phyloP scores from a whole-genome alignment of 2,888 invertebrate genomes.

The Cosmia pyralina region DNA sequence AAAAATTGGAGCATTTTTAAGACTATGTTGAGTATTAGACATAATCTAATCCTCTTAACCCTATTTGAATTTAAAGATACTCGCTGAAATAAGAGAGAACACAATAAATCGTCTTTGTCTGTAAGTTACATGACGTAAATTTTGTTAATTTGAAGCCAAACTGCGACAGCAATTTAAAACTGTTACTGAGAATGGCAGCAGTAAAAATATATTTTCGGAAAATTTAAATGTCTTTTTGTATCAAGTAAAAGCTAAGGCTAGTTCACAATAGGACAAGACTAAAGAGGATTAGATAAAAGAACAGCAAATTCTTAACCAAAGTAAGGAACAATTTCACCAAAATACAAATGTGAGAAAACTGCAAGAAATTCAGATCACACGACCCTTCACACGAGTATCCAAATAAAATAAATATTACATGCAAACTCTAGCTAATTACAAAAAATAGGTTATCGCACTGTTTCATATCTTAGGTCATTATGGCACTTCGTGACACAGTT shows the following conservation, averaged over 20 bases:
- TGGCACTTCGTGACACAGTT: constrained; percentile 66
- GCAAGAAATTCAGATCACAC: not conserved
- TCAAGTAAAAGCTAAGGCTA: not conserved
- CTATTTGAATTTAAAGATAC: not conserved
- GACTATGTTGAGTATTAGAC: not conserved
- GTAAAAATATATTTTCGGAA: not conserved
- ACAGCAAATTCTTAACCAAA: not conserved
- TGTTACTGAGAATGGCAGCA: not conserved
- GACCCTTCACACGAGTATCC: constrained; percentile 10
- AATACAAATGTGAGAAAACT: not conserved
- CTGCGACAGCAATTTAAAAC: constrained; percentile 7
- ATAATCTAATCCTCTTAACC: not conserved
- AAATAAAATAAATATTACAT: constrained; percentile 28
- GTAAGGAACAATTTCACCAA: not conserved
- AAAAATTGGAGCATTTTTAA: not conserved
- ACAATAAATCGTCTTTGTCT: not conserved
- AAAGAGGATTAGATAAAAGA: not conserved
- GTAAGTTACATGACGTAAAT: not conserved
- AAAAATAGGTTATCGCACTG: constrained; percentile 67
- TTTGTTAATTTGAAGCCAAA: not conserved
- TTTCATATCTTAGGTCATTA: constrained; percentile 71
- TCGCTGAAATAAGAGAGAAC: not conserved
- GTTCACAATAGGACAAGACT: not conserved
- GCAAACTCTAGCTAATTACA: constrained; percentile 33
- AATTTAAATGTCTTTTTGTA: not conserved